A percentile compares a stretch with the other conserved stretches of the same genome.
These are phyloP conservation scores for Leptarthrus brevirostris DNA, from an alignment of 2,888 invertebrate genomes.

Conservation along the genomic window DNA sequence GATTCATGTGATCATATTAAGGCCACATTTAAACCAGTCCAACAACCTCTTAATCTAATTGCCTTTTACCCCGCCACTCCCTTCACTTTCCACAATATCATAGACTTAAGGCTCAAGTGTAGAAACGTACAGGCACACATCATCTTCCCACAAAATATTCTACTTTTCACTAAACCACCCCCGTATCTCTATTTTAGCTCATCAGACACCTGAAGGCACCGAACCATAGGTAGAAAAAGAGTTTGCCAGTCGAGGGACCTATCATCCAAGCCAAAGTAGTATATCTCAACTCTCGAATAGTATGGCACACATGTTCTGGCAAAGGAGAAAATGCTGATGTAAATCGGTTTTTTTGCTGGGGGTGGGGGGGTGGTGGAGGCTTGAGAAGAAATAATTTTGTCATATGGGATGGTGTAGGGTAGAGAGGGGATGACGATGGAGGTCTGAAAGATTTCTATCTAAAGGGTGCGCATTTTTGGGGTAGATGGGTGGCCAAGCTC, in stretches of 20 bases:
- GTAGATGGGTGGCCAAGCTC: not conserved
- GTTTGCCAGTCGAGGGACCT: slow-evolving; percentile 14
- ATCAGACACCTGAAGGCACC: slow-evolving; percentile 20
- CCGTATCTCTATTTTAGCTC: not conserved
- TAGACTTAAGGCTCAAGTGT: not conserved
- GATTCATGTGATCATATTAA: slow-evolving; percentile 2
- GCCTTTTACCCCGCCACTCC: not conserved
- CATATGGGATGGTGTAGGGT: slow-evolving; percentile 7
- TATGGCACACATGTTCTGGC: not conserved
- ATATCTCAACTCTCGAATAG: not conserved
- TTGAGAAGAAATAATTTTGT: slow-evolving; percentile 18
- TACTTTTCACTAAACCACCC: not conserved
- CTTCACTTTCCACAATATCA: too few species aligned
- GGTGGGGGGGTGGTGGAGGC: not conserved
- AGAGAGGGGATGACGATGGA: not conserved
- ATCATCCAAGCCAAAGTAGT: slow-evolving; percentile 1
- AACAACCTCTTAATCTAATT: slow-evolving; percentile 39
- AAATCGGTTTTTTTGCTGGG: not conserved
- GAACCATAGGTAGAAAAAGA: not conserved
- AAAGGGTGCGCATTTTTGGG: not conserved
- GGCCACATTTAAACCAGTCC: slow-evolving; percentile 1
- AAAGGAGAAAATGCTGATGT: not conserved
- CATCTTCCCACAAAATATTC: not conserved
- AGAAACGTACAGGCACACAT: not conserved
- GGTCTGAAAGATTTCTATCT: slow-evolving; percentile 6